Evolutionary conservation across 2,797 vertebrate genomes (phyloP).

Genomic region (Ispidina picta): DNA sequence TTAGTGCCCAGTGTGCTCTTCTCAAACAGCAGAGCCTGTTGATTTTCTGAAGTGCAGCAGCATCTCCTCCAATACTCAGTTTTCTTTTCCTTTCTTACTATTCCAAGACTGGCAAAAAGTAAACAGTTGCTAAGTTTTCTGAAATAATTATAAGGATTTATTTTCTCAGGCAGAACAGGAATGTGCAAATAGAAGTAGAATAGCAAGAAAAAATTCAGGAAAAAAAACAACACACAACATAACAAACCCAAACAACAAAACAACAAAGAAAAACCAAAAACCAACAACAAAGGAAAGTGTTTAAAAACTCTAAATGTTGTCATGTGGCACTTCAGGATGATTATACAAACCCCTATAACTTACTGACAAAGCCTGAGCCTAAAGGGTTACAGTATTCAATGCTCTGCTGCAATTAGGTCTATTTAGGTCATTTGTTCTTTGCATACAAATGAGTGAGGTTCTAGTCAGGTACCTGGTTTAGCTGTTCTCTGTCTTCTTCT

Average conservation of each 20-base stretch:
- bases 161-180: background rate
- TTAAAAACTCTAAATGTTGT: background rate
- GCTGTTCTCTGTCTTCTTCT: background rate
- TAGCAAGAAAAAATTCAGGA: background rate
- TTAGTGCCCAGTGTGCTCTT: background rate
- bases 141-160: background rate
- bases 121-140: background rate
- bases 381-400: background rate
- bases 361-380: background rate
- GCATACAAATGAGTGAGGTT: background rate
- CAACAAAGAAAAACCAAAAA: background rate
- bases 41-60: background rate
- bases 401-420: background rate
- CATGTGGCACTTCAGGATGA: background rate
- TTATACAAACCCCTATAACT: background rate
- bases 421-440: background rate
- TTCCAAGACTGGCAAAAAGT: background rate
- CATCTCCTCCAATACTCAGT: background rate
- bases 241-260: too few species aligned
- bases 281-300: background rate
- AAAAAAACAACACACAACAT: background rate
- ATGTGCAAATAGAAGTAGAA: background rate
- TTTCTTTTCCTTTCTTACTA: background rate
- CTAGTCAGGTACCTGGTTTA: background rate
- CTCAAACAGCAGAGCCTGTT: background rate